Evolutionary conservation across 2,113 vertebrate genomes (phyloP).

Genomic region (Brachyhypopomus occidentalis): DNA sequence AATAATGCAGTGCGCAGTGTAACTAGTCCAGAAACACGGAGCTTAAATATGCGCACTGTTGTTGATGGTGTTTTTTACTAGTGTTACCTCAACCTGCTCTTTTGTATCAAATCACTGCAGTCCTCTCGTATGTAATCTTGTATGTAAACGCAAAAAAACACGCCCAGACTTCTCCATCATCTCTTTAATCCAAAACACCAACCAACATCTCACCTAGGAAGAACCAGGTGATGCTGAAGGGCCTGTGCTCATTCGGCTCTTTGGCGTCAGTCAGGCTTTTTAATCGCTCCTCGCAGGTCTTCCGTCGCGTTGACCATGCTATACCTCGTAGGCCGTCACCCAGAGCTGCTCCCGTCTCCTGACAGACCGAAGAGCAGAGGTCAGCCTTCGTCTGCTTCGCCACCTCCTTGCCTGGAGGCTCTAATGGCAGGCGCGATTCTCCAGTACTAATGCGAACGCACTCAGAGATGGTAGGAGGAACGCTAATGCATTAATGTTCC

Average conservation of each 20-base stretch:
- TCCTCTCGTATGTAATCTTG: background rate
- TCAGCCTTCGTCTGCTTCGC: background rate
- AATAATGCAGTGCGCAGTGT: background rate
- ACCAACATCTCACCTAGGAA: background rate
- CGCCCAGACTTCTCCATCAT: background rate
- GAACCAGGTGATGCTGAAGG: background rate
- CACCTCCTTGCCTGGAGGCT: background rate
- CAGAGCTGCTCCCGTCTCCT: background rate
- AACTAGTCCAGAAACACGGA: background rate
- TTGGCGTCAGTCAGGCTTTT: conserved; percentile 17
- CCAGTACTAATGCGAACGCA: background rate
- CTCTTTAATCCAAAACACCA: background rate
- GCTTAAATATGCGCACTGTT: background rate
- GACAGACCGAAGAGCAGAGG: conserved; percentile 3
- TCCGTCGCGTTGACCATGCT: background rate
- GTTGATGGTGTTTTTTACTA: background rate
- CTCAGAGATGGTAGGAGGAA: background rate
- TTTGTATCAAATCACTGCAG: background rate
- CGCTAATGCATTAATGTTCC: conserved; percentile 15
- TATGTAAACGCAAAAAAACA: background rate
- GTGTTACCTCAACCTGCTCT: background rate
- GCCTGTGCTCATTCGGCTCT: background rate
- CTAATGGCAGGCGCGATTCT: conserved; percentile 14
- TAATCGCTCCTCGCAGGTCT: background rate
- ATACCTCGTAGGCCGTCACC: background rate